A percentile compares a stretch with the other conserved stretches of the same genome.
Conservation (phyloP, 2,888 invertebrate genomes). For the Ditula angustiorana region DNA sequence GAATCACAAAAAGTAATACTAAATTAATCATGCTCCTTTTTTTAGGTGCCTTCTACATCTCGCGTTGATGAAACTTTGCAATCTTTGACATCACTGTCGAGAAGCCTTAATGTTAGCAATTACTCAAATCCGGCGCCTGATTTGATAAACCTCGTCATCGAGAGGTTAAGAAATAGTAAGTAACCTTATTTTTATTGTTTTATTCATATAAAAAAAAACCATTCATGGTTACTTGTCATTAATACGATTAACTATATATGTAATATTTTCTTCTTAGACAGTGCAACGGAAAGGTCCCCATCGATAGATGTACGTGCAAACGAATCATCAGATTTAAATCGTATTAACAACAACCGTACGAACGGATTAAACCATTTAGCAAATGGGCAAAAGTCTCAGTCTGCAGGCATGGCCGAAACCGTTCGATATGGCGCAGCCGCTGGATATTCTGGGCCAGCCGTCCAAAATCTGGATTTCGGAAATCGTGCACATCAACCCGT, state of each 20-base stretch:
- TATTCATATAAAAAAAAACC: too few species aligned
- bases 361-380: conserved; percentile 10
- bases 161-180: conserved; percentile 6
- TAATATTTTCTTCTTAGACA: neutral
- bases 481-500: neutral
- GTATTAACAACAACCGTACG: conserved; percentile 2
- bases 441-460: conserved; percentile 5
- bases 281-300: neutral
- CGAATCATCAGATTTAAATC: conserved; percentile 1
- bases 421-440: conserved; percentile 9
- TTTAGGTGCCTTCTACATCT: conserved; percentile 17
- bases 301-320: neutral
- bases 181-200: neutral
- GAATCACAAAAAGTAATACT: too few species aligned
- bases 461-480: conserved; percentile 13
- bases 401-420: neutral
- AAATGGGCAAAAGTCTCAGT: conserved; percentile 21
- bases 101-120: neutral
- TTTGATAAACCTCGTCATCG: neutral
- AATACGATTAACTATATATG: too few species aligned
- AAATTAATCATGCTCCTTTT: neutral
- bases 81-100: neutral
- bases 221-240: too few species aligned
- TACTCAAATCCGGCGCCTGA: conserved; percentile 4
- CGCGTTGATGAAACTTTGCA: conserved; percentile 12